These are phyloP conservation scores for Bolborhynchus lineola DNA, from an alignment of 2,113 vertebrate genomes.

Conservation along the genomic window DNA sequence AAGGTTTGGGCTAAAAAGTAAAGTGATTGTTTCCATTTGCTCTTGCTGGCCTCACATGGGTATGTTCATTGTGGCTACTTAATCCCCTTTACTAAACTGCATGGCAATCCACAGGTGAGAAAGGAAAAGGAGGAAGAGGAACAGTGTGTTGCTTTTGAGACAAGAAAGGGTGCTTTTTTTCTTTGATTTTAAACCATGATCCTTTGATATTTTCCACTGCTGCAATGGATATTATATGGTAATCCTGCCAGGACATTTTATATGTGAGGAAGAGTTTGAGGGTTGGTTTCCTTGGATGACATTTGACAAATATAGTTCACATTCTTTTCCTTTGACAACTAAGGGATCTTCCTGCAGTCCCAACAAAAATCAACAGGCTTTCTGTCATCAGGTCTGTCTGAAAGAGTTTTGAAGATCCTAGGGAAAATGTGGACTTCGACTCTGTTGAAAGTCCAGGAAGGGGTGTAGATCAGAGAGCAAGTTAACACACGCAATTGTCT, in stretches of 20 bases:
- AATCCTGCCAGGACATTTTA: constrained; percentile 48
- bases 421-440: background rate
- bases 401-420: background rate
- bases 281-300: constrained; percentile 18
- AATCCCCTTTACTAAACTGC: background rate
- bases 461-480: background rate
- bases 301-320: constrained; percentile 45
- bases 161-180: constrained; percentile 21
- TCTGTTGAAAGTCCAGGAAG: background rate
- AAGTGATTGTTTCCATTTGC: background rate
- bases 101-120: background rate
- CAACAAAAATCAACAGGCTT: constrained; percentile 13
- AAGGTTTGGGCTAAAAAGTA: constrained; percentile 38
- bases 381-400: constrained; percentile 3
- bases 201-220: constrained; percentile 63
- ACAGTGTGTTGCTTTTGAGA: background rate
- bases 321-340: background rate
- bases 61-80: background rate
- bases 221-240: constrained; percentile 45
- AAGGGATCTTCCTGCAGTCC: background rate
- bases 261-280: constrained; percentile 21
- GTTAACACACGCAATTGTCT: background rate
- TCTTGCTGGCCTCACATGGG: background rate
- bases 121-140: background rate
- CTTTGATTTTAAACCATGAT: constrained; percentile 37